A percentile compares a stretch with the other conserved stretches of the same genome.
Evolutionary conservation across 1,140 invertebrate species (phyloP).

Genomic region (Drosophila kepulauana): DNA sequence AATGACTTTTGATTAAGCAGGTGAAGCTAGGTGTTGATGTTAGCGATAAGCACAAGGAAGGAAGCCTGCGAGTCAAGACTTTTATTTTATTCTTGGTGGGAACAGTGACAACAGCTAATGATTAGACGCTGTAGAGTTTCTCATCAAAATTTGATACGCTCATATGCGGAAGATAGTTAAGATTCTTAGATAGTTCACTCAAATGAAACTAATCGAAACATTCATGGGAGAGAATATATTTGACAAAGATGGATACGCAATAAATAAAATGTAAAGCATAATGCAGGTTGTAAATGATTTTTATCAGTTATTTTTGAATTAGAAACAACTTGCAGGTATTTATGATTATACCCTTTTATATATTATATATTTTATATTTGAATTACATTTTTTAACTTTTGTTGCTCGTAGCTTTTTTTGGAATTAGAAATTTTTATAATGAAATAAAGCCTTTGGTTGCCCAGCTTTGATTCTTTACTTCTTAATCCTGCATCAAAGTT

Average conservation of each 20-base stretch:
- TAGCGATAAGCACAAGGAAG: slow-evolving; percentile 43
- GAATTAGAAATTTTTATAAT: background rate
- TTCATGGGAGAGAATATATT: slow-evolving; percentile 22
- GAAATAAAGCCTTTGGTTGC: background rate
- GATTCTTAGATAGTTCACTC: slow-evolving; percentile 38
- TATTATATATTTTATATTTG: background rate
- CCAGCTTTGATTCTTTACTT: background rate
- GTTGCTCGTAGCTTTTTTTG: background rate
- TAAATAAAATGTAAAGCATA: too few species aligned
- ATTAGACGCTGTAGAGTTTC: slow-evolving; percentile 49
- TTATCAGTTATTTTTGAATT: background rate
- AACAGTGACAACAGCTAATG: slow-evolving; percentile 63
- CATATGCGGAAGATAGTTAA: slow-evolving; percentile 5
- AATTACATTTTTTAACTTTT: background rate
- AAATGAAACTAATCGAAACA: slow-evolving; percentile 59
- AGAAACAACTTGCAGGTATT: background rate
- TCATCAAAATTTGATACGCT: slow-evolving; percentile 67
- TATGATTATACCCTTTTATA: background rate
- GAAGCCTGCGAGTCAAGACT: background rate
- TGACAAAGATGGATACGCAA: too few species aligned
- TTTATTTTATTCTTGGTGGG: slow-evolving; percentile 32
- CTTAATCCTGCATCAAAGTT: background rate
- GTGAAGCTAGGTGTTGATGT: slow-evolving; percentile 59
- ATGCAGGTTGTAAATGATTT: too few species aligned
- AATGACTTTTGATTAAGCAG: slow-evolving; percentile 45